These are phyloP conservation scores for Iphiclides podalirius DNA, from an alignment of 2,888 invertebrate genomes.

Conservation along the genomic window DNA sequence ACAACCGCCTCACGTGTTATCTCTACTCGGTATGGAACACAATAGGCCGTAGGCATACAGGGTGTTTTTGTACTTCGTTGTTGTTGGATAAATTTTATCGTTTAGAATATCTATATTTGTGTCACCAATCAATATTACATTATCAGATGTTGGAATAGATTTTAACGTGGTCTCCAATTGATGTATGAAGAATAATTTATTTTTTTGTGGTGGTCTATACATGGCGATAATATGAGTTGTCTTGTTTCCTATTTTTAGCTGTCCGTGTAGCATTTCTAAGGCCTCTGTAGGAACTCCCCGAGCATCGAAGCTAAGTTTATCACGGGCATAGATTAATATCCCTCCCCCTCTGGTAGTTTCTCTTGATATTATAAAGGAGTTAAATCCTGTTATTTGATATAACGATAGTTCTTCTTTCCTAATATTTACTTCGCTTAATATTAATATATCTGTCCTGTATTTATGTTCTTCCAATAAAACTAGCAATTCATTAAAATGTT, in stretches of 20 bases:
- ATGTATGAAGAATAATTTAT: conserved; percentile 10
- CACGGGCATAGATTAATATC: conserved; percentile 8
- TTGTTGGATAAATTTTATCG: too few relatives aligned
- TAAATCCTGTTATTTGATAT: conserved; percentile 18
- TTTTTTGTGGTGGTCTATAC: conserved; percentile 15
- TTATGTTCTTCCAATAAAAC: too few relatives aligned
- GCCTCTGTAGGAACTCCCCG: background rate
- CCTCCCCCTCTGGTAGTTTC: conserved; percentile 16
- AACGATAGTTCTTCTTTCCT: conserved; percentile 12
- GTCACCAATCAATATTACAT: conserved; percentile 13
- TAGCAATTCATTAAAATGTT: too few relatives aligned
- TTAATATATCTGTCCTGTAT: too few relatives aligned
- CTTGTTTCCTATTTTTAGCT: background rate
- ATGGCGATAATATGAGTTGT: conserved; percentile 16
- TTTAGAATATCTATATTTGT: conserved; percentile 1
- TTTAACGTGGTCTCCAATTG: conserved; percentile 3
- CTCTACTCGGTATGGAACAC: too few relatives aligned
- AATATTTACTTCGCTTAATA: conserved; percentile 19
- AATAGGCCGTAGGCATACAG: too few relatives aligned
- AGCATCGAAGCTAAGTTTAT: background rate
- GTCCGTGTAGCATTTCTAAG: conserved; percentile 10
- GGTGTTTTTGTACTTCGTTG: too few relatives aligned
- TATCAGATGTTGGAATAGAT: conserved; percentile 11
- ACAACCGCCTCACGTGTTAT: too few relatives aligned
- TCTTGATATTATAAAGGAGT: background rate